Evolutionary conservation across 2,888 invertebrate genomes (phyloP), one percentile per base, ranked within the genome.

Genomic region (Byasa hedistus): DNA sequence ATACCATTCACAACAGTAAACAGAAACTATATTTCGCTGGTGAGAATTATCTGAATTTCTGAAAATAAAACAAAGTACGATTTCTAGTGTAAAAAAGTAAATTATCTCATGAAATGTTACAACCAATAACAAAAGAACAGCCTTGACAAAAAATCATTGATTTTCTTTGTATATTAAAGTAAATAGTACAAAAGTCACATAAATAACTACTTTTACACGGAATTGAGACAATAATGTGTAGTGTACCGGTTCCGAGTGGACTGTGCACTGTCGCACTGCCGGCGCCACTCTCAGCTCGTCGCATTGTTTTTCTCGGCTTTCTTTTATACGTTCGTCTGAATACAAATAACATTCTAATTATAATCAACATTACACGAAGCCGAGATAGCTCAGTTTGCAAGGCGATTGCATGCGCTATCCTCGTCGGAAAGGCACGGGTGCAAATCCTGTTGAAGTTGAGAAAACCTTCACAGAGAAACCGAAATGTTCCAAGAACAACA

Each of bases 271-370:
- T 67, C 65, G 69, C 65, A 27, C 44, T 21, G 62, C 57, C 55
- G 71, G 61, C 66, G 71, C 69, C 71, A 61, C 73, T 71, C 74
- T 72, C 74, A 61, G 69, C 66, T 71, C 68, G 68, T 70, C 69
- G 70, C 78, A 83, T 83, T 83, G 83, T 84, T 81, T 79, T 73
- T 73, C 71, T 68, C 64, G 72, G 80, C 85, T 86, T 86, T 87
- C 85, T 77, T 82, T 85, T 84, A 79, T 82, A 77, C 78, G 81
- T 80, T 80, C 78, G 69, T 75, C 75, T 78, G 54, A 24, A 21
- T 51, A 64, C 44, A 24, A 52, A 62, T 23, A 44, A 59, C 48
- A 39, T 65, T 55, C 59, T 24, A 58, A n/a, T 57, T 39, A 24
- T 48, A 57, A 58, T 15, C 32, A 65, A 23, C 65, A 52, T 57